Conservation (phyloP, 92 coral and sea anemone species). For the Epizoanthus illoricatus region DNA sequence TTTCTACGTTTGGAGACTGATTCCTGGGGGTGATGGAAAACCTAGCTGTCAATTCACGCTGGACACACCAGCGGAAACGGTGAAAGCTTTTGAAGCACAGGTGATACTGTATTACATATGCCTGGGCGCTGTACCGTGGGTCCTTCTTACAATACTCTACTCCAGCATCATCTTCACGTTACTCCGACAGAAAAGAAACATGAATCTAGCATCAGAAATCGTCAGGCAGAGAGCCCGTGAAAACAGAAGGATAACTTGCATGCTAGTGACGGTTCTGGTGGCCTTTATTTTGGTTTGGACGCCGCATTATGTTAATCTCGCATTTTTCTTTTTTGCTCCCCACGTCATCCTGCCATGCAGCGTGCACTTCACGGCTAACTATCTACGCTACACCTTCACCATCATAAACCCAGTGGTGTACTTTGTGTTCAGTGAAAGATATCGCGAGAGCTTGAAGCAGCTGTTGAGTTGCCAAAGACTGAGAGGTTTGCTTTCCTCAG, state of each 20-base stretch:
- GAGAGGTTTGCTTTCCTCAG: background rate
- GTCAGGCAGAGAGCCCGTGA: conserved; percentile 5
- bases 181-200: conserved; percentile 18
- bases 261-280: conserved; percentile 11
- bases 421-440: conserved; percentile 34
- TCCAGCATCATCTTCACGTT: conserved; percentile 22
- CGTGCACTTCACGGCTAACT: background rate
- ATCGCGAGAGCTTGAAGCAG: conserved; percentile 10
- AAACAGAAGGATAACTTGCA: conserved; percentile 28
- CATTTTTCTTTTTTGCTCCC: conserved; percentile 1
- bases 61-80: conserved; percentile 9
- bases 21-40: background rate
- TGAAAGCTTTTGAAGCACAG: conserved; percentile 7
- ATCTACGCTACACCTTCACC: conserved; percentile 22
- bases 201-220: conserved; percentile 11
- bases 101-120: conserved; percentile 22
- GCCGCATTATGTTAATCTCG: conserved; percentile 19
- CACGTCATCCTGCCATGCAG: background rate
- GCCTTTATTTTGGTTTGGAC: conserved; percentile 14
- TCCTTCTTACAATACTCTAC: conserved; percentile 4
- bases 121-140: conserved; percentile 15
- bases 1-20: conserved; percentile 17
- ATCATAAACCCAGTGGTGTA: conserved; percentile 29
- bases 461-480: background rate
- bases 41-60: conserved; percentile 11